Percentiles rank a stretch among this genome's conserved stretches.
Conservation (phyloP, 2,888 invertebrate species). For the Leptinotarsa peninsularis region DNA sequence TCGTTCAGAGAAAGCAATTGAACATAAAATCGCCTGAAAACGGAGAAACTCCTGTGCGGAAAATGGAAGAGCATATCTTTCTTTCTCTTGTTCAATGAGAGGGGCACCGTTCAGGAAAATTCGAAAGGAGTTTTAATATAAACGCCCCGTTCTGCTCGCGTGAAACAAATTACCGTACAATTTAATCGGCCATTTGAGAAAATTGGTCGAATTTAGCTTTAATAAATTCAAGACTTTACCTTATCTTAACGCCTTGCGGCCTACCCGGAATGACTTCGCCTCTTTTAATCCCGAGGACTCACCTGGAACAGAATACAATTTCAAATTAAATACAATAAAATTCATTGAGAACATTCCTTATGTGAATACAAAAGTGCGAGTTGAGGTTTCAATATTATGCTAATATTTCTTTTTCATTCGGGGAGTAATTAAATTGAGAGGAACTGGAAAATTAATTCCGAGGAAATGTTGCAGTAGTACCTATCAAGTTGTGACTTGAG, state of each 20-base stretch:
- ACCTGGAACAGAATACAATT: constrained; percentile 61
- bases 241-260: constrained; percentile 62
- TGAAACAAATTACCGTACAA: constrained; percentile 66
- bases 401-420: neutral
- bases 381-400: constrained; percentile 7
- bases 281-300: constrained; percentile 53
- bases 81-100: constrained; percentile 31
- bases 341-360: constrained; percentile 33
- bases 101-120: constrained; percentile 55
- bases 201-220: constrained; percentile 66
- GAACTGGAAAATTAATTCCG: neutral
- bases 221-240: constrained; percentile 67
- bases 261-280: constrained; percentile 48
- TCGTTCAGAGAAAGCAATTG: constrained; percentile 59
- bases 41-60: constrained; percentile 48
- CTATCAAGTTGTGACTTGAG: neutral
- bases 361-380: neutral
- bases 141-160: constrained; percentile 53
- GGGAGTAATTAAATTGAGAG: constrained; percentile 1
- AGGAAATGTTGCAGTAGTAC: neutral
- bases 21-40: constrained; percentile 59
- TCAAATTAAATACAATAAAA: constrained; percentile 50
- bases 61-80: constrained; percentile 24
- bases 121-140: constrained; percentile 64
- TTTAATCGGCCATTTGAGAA: constrained; percentile 66